Evolutionary conservation across 2,113 vertebrate genomes (phyloP).

Genomic region (Oncorhynchus masou): DNA sequence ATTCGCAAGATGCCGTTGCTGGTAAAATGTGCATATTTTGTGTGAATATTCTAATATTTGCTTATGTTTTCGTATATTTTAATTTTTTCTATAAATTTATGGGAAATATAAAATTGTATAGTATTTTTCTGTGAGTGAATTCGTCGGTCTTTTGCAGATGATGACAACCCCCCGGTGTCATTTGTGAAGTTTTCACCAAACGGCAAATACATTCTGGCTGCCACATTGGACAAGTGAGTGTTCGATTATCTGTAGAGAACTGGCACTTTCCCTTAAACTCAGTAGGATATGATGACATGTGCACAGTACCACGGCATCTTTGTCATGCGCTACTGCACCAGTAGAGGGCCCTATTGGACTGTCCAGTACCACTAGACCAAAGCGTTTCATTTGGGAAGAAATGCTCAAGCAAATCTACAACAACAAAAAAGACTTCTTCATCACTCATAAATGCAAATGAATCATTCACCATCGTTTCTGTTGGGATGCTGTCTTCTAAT

Average conservation of each 20-base stretch:
- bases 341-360: not conserved
- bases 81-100: too few relatives aligned
- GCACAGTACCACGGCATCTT: too few relatives aligned
- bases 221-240: conserved; percentile 97
- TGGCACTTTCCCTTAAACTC: too few relatives aligned
- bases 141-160: conserved; percentile 71
- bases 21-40: too few relatives aligned
- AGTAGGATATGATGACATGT: too few relatives aligned
- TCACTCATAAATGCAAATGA: not conserved
- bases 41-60: too few relatives aligned
- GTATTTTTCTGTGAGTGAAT: too few relatives aligned
- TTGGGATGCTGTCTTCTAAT: not conserved
- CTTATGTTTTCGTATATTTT: too few relatives aligned
- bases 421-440: not conserved
- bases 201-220: conserved; percentile 97
- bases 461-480: too few relatives aligned
- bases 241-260: too few relatives aligned
- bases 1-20: too few relatives aligned
- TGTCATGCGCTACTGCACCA: not conserved
- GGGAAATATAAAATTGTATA: not conserved
- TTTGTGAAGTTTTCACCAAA: conserved; percentile 99
- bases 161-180: conserved; percentile 97
- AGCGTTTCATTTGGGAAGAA: not conserved
- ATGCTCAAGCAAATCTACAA: not conserved
- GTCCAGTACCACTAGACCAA: not conserved